Evolutionary conservation across 1,140 invertebrate genomes (phyloP), one percentile per base, ranked within the genome.

Genomic region (Olivierus martensii): DNA sequence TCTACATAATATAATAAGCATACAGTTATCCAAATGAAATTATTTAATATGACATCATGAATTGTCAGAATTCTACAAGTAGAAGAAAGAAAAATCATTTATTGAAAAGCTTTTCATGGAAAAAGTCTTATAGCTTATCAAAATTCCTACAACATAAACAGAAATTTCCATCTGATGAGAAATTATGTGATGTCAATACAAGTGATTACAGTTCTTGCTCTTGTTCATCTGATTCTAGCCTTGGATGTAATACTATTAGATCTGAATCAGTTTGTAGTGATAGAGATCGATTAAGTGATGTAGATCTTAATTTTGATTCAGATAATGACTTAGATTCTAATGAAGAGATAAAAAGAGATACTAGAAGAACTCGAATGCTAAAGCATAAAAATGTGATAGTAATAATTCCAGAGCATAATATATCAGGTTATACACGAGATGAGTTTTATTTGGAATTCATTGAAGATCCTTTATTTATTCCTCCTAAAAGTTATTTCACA

Each of bases 151-250:
- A 17, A 6, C 21, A 18, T 43, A 18, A 17, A 7, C 41, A 43
- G 9, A 43, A 43, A 6, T 9, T 18, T 17, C 41, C 17, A 43
- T 17, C 7, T 43, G 41, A 43, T 17, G 21, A 43, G 41, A 43
- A 17, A 17, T 18, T 17, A 1, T 17, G 21, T 22, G 17, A 22
- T 18, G 7, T 17, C 17, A 43, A 22, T 19, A 49, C 47, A 5
- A 49, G 47, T 41, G 47, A 49, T 22, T 49, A 49, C 47, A 49
- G 47, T 22, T 49, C 47, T 7, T 37, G 21, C 47, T 49, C 47
- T 7, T 37, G 21, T 49, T 49, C 14, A 18, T 49, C 14, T 17
- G 14, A 49, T 4, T 49, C 21, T 22, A 49, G 47, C 9, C 21
- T 18, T 22, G 21, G 21, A 22, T 43, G 41, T 22, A 43, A 9